Percentiles rank a stretch among this genome's conserved stretches.
These are phyloP conservation scores for Perognathus longimembris DNA, from an alignment of 2,113 vertebrate species.

Conservation along the genomic window DNA sequence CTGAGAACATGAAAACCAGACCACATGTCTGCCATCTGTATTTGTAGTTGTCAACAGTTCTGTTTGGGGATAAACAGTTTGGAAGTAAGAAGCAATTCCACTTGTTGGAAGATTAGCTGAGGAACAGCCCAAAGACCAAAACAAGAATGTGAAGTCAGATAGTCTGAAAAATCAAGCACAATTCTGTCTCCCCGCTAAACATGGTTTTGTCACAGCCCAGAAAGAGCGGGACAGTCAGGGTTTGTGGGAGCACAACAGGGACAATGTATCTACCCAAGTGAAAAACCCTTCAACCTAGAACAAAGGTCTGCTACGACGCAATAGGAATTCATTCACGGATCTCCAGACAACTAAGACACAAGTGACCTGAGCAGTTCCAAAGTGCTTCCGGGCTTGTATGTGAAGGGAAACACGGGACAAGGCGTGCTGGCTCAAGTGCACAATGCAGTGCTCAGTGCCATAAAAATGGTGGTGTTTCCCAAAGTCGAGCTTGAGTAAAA, in stretches of 20 bases:
- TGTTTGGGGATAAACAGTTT: constrained; percentile 80
- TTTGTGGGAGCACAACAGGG: not conserved
- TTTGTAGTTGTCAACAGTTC: constrained; percentile 78
- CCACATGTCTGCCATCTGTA: constrained; percentile 77
- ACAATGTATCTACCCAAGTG: constrained; percentile 33
- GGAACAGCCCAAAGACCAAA: constrained; percentile 75
- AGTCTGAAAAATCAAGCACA: constrained; percentile 37
- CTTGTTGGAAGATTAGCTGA: constrained; percentile 73
- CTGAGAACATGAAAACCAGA: constrained; percentile 60
- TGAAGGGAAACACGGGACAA: constrained; percentile 35
- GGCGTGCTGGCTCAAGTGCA: not conserved
- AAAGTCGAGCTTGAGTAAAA: constrained; percentile 66
- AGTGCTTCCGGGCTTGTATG: not conserved
- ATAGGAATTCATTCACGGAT: constrained; percentile 56
- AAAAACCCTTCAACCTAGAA: constrained; percentile 47
- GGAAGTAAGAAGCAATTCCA: constrained; percentile 75
- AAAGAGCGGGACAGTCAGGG: not conserved
- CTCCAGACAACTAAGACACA: constrained; percentile 58
- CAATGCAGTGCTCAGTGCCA: constrained; percentile 52
- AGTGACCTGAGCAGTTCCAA: constrained; percentile 58
- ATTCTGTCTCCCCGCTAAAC: constrained; percentile 25
- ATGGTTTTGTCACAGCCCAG: constrained; percentile 42
- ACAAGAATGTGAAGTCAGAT: constrained; percentile 67
- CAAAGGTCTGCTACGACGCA: constrained; percentile 43
- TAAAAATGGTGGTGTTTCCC: constrained; percentile 58